Evolutionary conservation across 2,797 vertebrate genomes (phyloP).

Genomic region (Argya squamiceps): DNA sequence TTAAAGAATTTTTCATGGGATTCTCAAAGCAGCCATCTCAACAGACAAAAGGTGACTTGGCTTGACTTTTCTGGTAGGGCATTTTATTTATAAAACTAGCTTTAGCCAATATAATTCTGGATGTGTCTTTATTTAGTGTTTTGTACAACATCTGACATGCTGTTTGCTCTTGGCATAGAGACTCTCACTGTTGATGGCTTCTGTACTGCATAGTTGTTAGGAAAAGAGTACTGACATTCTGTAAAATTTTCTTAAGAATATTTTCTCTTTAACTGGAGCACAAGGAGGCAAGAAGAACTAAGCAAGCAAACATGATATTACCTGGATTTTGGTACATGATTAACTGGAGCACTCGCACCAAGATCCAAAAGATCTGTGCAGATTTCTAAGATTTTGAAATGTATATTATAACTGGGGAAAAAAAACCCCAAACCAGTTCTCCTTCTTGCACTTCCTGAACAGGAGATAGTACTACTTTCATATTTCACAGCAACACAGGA

Average conservation of each 20-base stretch:
- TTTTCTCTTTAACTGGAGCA: neutral
- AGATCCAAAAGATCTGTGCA: neutral
- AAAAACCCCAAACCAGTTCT: fast-evolving
- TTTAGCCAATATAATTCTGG: neutral
- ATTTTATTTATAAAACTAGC: neutral
- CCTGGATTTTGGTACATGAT: neutral
- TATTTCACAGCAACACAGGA: neutral
- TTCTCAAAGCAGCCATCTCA: neutral
- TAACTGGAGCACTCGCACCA: neutral
- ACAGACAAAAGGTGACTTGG: neutral
- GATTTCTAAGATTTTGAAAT: neutral
- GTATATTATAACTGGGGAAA: neutral
- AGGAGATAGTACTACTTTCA: neutral
- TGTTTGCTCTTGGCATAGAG: fast-evolving
- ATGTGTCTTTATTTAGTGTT: neutral
- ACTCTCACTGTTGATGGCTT: neutral
- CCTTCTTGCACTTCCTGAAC: neutral
- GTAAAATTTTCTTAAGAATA: neutral
- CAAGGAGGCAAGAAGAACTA: neutral
- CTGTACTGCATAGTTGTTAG: neutral
- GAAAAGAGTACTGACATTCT: neutral
- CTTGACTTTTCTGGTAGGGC: neutral
- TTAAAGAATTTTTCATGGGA: neutral
- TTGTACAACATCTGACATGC: neutral
- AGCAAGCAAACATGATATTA: neutral